Percentiles rank a stretch among this genome's conserved stretches.
These are phyloP conservation scores for Plusia festucae DNA, from an alignment of 2,888 invertebrate genomes.

Conservation along the genomic window DNA sequence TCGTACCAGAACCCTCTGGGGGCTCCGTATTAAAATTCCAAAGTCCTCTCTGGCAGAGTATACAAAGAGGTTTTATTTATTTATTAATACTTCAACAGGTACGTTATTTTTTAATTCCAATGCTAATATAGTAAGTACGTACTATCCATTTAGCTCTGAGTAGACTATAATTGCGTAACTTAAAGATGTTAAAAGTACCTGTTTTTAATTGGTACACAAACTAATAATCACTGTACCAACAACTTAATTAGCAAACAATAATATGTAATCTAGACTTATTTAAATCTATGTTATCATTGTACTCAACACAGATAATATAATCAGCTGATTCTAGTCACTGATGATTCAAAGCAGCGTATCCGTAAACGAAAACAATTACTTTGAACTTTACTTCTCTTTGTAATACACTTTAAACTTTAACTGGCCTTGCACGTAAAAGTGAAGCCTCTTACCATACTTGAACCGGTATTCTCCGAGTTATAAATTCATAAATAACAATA, in stretches of 20 bases:
- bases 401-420: constrained; percentile 16
- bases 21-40: no score
- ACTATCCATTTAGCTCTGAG: no score
- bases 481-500: background rate
- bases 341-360: constrained; percentile 17
- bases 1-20: no score
- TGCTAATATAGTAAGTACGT: no score
- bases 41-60: no score
- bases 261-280: background rate
- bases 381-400: constrained; percentile 34
- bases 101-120: background rate
- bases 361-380: constrained; percentile 20
- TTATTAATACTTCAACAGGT: no score
- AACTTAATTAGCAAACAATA: background rate
- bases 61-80: no score
- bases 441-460: constrained; percentile 2
- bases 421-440: constrained; percentile 16
- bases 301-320: constrained; percentile 6
- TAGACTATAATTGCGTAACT: no score
- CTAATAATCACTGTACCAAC: no score
- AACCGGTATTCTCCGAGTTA: background rate
- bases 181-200: no score
- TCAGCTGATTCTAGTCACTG: constrained; percentile 37
- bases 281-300: background rate
- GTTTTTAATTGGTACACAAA: no score